Base-by-base conservation (phyloP, 2,888 invertebrate species). In the Rhodophaea formosa region DNA sequence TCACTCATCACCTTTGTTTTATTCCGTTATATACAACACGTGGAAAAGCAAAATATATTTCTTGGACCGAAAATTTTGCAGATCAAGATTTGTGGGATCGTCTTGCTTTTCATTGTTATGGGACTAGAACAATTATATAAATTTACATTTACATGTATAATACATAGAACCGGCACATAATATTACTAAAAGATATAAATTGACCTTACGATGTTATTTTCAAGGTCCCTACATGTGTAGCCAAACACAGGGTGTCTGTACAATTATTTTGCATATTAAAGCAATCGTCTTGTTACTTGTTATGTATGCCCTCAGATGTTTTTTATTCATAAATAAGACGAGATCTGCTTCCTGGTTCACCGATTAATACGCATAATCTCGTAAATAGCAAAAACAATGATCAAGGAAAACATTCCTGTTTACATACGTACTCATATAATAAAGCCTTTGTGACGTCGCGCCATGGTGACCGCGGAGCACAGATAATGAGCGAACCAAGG, bases 331-430 rank as follows among this genome's bases (percentile, higher is more conserved):
- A 45, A 49, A 44, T 55, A 53, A 59, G 39, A 57, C 57, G 56
- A 58, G 47, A 57, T 46, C 61, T 49, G 59, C 75, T 82, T 84
- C 83, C 80, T 80, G 71, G 74, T 80, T 72, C 64, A 71, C 67
- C 62, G 69, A 66, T 70, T 65, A 72, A 69, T 65, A 67, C 69
- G 65, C 68, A 70, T 69, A 68, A 73, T 71, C 72, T 56, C 49
- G 73, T 78, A 80, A 79, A 80, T 77, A 80, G 74, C 72, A 75
- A 80, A 83, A 80, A 84, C 80, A 81, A 82, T 81, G 77, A 83
- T 81, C 76, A 65, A 85, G 86, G 84, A 84, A 85, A 88, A 83
- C 77, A 82, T 79, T 86, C 79, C 77, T 78, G 80, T 80, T 77
- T 79, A 74, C 72, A 74, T 75, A 69, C 62, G 67, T 68, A 73